Percentiles rank a stretch among this genome's conserved stretches.
Evolutionary conservation across 2,797 vertebrate genomes (phyloP).

Genomic region (Glyptemys insculpta): DNA sequence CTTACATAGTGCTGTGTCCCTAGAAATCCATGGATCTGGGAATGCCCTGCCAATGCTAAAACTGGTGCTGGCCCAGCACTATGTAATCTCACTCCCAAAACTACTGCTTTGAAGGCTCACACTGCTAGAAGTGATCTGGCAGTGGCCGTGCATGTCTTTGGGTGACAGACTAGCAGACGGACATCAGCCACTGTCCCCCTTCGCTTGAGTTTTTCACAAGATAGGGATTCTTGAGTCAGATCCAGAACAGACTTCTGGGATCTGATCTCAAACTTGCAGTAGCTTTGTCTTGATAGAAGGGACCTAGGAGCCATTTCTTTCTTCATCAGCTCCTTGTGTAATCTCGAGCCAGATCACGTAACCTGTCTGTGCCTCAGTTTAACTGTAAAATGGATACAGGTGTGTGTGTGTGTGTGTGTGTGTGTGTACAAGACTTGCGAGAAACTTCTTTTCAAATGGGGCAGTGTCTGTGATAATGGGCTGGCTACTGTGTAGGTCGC

Average conservation of each 20-base stretch:
- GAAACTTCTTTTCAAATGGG: not conserved
- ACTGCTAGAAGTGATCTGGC: slow-evolving; percentile 75
- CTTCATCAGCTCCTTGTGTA: no score
- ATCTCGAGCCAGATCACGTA: no score
- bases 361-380: not conserved
- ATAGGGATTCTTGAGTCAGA: slow-evolving; percentile 69
- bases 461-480: accelerated
- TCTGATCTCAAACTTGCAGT: slow-evolving; percentile 69
- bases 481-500: not conserved
- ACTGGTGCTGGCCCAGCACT: not conserved
- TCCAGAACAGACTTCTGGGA: slow-evolving; percentile 66
- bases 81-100: not conserved
- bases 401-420: not conserved
- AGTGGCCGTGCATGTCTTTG: slow-evolving; percentile 69
- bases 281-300: slow-evolving; percentile 43
- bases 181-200: slow-evolving; percentile 71
- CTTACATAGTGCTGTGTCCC: not conserved
- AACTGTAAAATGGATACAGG: accelerated
- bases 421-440: not conserved
- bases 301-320: slow-evolving; percentile 38
- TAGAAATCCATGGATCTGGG: not conserved
- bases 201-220: slow-evolving; percentile 69
- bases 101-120: slow-evolving; percentile 32
- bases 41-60: slow-evolving; percentile 21
- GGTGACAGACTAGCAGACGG: slow-evolving; percentile 62